A percentile compares a stretch with the other conserved stretches of the same genome.
These are phyloP conservation scores for Noctua janthe DNA, from an alignment of 2,888 invertebrate species.

Conservation along the genomic window DNA sequence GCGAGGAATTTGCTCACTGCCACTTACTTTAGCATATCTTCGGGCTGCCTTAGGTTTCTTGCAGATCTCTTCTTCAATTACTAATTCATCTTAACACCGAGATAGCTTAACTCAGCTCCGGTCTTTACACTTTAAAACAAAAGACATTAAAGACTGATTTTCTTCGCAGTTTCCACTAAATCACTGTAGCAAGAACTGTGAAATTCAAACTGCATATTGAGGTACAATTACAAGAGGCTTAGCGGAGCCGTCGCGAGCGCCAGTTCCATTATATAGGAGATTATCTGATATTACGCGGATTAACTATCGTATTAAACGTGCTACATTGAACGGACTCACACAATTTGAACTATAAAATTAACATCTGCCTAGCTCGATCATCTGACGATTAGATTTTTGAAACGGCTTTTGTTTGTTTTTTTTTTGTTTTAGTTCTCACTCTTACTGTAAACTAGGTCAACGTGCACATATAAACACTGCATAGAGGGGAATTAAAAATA, in stretches of 20 bases:
- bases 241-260: conserved; percentile 55
- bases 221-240: conserved; percentile 66
- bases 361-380: conserved; percentile 6
- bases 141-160: conserved; percentile 6
- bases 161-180: conserved; percentile 14
- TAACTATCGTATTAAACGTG: conserved; percentile 61
- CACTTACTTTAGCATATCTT: not conserved
- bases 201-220: conserved; percentile 60
- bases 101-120: not conserved
- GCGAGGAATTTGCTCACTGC: not conserved
- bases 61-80: not conserved
- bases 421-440: not conserved
- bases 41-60: not conserved
- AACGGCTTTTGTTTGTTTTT: no score
- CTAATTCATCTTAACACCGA: conserved; percentile 1
- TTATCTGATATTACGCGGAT: conserved; percentile 68
- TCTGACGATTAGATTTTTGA: not conserved
- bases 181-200: conserved; percentile 48
- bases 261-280: conserved; percentile 65
- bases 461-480: not conserved
- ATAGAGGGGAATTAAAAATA: not conserved
- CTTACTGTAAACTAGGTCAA: not conserved
- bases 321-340: conserved; percentile 43
- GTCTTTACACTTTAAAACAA: not conserved
- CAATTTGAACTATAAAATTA: conserved; percentile 55